Percentiles rank a stretch among this genome's conserved stretches.
Conservation (phyloP, 1,140 invertebrate genomes). For the Apis dorsata region DNA sequence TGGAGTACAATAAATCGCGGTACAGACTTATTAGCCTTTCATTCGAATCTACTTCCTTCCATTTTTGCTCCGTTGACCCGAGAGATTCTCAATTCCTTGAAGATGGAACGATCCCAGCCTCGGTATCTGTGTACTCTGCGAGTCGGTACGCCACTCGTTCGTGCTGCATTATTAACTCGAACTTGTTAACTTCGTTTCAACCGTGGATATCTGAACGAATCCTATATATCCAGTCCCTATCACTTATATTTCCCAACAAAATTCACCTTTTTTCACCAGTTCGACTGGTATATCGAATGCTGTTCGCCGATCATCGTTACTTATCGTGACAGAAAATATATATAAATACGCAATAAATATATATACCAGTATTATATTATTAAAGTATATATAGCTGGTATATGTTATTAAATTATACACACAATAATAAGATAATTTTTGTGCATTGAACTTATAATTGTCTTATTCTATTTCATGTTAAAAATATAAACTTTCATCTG, state of each 20-base stretch:
- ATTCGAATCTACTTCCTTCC: constrained; percentile 43
- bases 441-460: too few relatives aligned
- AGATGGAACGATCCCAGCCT: constrained; percentile 18
- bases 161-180: constrained; percentile 66
- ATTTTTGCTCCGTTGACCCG: constrained; percentile 58
- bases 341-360: too few relatives aligned
- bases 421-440: too few relatives aligned
- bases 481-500: too few relatives aligned
- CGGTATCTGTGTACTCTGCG: constrained; percentile 48
- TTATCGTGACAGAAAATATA: too few relatives aligned
- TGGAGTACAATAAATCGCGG: constrained; percentile 50
- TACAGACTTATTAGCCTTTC: constrained; percentile 57
- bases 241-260: background rate
- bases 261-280: too few relatives aligned
- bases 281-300: too few relatives aligned
- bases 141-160: constrained; percentile 40
- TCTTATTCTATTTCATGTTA: too few relatives aligned
- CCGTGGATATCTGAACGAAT: background rate
- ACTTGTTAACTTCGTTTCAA: constrained; percentile 66
- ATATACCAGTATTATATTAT: too few relatives aligned
- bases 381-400: too few relatives aligned
- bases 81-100: constrained; percentile 63
- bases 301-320: too few relatives aligned
- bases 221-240: background rate
- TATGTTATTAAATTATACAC: too few relatives aligned